Conservation (phyloP, 2,888 invertebrate genomes). For the Ophioninae sp. region DNA sequence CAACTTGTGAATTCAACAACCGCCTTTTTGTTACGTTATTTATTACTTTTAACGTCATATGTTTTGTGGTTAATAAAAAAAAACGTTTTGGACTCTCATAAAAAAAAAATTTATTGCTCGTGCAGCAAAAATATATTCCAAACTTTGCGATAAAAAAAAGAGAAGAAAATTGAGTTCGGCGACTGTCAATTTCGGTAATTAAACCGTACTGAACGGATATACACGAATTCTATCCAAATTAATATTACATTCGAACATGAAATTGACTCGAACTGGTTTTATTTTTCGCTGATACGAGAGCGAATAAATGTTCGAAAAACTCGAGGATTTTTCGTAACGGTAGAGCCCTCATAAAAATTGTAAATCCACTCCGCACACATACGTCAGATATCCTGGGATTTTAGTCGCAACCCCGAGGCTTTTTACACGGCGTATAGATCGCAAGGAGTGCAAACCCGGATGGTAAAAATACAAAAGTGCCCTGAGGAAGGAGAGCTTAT, state of each 20-base stretch:
- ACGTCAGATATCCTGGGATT: slow-evolving; percentile 6
- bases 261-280: background rate
- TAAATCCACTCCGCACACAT: slow-evolving; percentile 24
- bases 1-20: no score
- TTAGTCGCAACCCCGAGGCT: slow-evolving; percentile 26
- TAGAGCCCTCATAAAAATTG: slow-evolving; percentile 18
- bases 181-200: background rate
- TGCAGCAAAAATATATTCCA: background rate
- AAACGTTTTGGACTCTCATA: background rate
- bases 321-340: background rate
- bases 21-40: no score
- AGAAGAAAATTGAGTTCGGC: background rate
- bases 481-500: slow-evolving; percentile 66
- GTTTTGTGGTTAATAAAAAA: no score
- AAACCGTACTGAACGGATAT: background rate
- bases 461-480: slow-evolving; percentile 41
- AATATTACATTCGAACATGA: slow-evolving; percentile 20
- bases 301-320: background rate
- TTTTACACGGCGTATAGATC: background rate
- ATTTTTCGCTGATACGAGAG: background rate
- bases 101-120: background rate
- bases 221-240: background rate
- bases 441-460: slow-evolving; percentile 4
- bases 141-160: background rate
- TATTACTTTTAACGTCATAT: no score